These are phyloP conservation scores for Fulmarus glacialis DNA, from an alignment of 2,113 vertebrate genomes.

Conservation along the genomic window DNA sequence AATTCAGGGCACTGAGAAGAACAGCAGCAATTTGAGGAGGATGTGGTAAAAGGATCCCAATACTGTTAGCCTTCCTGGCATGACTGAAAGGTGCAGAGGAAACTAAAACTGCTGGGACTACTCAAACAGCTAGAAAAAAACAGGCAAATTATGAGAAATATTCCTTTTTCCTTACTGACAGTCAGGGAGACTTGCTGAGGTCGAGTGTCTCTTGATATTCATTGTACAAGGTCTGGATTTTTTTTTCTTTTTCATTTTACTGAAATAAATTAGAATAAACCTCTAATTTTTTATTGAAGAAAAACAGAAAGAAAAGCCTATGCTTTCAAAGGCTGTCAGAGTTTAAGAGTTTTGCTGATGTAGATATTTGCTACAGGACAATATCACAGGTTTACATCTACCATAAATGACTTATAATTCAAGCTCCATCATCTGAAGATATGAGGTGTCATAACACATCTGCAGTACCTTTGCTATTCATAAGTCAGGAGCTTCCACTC, in stretches of 20 bases:
- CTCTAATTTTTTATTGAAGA: neutral
- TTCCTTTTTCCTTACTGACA: neutral
- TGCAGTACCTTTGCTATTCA: neutral
- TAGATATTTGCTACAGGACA: neutral
- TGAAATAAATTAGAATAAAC: neutral
- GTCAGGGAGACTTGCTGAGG: neutral
- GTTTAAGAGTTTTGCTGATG: neutral
- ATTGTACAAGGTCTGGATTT: neutral
- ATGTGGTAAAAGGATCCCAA: neutral
- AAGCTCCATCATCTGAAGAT: neutral
- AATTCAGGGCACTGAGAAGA: neutral
- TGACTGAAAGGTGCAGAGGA: neutral
- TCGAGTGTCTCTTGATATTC: neutral
- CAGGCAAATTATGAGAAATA: neutral
- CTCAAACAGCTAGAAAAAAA: neutral
- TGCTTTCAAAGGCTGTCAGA: neutral
- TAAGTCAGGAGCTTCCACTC: neutral
- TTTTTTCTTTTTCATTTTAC: neutral
- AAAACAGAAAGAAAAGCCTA: neutral
- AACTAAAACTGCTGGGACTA: neutral
- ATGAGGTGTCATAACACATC: neutral
- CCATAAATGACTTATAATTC: neutral
- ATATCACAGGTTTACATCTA: neutral
- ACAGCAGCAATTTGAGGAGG: neutral
- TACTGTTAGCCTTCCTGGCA: neutral